A percentile compares a stretch with the other conserved stretches of the same genome.
Evolutionary conservation across 2,797 vertebrate genomes (phyloP).

Genomic region (Melanogrammus aeglefinus): DNA sequence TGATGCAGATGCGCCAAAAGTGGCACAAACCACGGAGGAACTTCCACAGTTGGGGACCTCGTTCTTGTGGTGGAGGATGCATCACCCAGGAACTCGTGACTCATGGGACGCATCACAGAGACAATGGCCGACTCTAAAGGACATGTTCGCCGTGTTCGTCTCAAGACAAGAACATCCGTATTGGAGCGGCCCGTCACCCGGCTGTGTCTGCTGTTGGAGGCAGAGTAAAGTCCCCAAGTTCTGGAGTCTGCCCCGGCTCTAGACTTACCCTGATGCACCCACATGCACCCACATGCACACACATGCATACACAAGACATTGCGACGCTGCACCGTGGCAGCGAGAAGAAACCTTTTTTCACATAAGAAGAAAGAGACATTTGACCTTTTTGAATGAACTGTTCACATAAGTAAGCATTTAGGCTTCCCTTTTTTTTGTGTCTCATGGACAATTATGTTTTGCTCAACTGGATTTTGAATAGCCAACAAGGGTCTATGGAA

Average conservation of each 20-base stretch:
- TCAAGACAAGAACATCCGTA: not conserved
- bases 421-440: too few relatives aligned
- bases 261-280: not conserved
- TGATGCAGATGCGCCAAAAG: not conserved
- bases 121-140: not conserved
- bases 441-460: too few relatives aligned
- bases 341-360: not conserved
- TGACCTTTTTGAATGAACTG: not conserved
- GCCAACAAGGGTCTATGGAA: too few relatives aligned
- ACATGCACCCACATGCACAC: not conserved
- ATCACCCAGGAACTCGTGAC: constrained; percentile 4
- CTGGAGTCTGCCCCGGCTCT: not conserved
- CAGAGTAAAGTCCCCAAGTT: not conserved
- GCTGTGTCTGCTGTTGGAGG: too few relatives aligned
- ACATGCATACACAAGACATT: not conserved
- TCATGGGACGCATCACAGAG: not conserved
- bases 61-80: constrained; percentile 16
- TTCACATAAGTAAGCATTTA: too few relatives aligned
- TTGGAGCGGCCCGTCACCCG: not conserved
- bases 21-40: not conserved
- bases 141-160: not conserved
- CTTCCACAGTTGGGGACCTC: not conserved
- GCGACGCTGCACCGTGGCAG: not conserved
- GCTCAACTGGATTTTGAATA: too few relatives aligned
- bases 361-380: not conserved